Base-by-base conservation (phyloP, 2,888 invertebrate genomes). In the Empis stercorea region DNA sequence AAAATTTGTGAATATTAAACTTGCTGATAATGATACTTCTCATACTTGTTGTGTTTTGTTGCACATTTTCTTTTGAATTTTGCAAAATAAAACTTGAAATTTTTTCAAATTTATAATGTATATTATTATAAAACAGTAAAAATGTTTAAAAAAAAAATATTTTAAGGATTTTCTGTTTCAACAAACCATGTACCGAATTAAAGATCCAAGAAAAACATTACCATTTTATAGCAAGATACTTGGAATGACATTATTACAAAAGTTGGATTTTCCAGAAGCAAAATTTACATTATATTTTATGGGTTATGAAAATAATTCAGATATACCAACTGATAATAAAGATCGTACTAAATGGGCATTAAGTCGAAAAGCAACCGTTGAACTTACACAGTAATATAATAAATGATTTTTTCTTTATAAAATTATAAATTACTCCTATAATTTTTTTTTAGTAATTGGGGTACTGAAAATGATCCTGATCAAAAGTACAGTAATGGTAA, bases 171-270 rank as follows among this genome's bases (percentile, higher is more conserved):
- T 87, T 65, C 77, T 94, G 56, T 86, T 95, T 71, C 94, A 95
- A 73, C 95, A 96, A 75, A 95, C 94, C 0, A 96, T 96, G 95
- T 87, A 87, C 64, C 79, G 95, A 32, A 91, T 95, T 52, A 95
- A 94, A 64, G 93, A 96, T 64, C 94, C 94, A 0, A 76, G 79
- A 51, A 80, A 78, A 54, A 87, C 89, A 0, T 69, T 96, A 42
- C 87, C 91, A 1, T 95, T 96, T 67, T 95, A 95, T 70, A 86
- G 91, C 0, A 80, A 84, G 44, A 84, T 94, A 0, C 71, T 96
- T 1, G 95, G 95, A 7, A 95, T 95, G 94, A 82, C 81, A 11
- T 70, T 95, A 38, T 70, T 96, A 44, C 82, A 87, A 52, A 92
- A 93, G 61, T 66, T 87, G 3, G 92, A 95, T 67, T 93, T 93